Evolutionary conservation across 2,888 invertebrate species (phyloP), one percentile per base, ranked within the genome.

Genomic region (Chalcis sispes): DNA sequence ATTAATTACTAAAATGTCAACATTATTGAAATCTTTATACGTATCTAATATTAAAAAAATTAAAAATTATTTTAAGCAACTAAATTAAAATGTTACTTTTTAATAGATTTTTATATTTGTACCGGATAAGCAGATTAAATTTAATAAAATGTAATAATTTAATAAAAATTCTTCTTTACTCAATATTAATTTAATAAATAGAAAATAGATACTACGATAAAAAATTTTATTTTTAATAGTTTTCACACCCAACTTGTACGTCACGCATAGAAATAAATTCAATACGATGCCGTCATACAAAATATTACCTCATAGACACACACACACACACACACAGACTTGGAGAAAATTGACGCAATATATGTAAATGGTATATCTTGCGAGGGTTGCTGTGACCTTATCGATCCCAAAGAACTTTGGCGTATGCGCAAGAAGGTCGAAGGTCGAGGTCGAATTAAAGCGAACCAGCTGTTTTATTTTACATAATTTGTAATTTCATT

Each of bases 371-470:
- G 40, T 25, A 10, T 10, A 20, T 42, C 23, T 40, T n/a, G n/a
- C 59, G 40, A 61, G 59, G 40, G 59, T 7, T 40, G 36, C 10
- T 25, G 10, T 15, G 20, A 32, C 59, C 59, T 36, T 36, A 59
- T 61, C 46, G 61, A 61, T 46, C n/a, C 4, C 8, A 5, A 25
- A n/a, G 27, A 61, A 61, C 61, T 61, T 42, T 61, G 42, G 42
- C 61, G 13, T 25, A 46, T 23, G 42, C 25, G 23, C 42, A 25
- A 59, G n/a, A 42, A 40, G 59, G 32, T 20, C 32, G 36, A 59
- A 23, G 59, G 59, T 42, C 61, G 25, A 61, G 42, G 61, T 46
- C 42, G 25, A 25, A 25, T 25, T 46, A 15, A 61, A 25, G 27
- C 4, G 1, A 54, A 13, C 15, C 61, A 7, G 23, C 27, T 10